Percentiles rank a stretch among this genome's conserved stretches.
Evolutionary conservation across 2,888 invertebrate genomes (phyloP).

Genomic region (Macroteleia sp.): DNA sequence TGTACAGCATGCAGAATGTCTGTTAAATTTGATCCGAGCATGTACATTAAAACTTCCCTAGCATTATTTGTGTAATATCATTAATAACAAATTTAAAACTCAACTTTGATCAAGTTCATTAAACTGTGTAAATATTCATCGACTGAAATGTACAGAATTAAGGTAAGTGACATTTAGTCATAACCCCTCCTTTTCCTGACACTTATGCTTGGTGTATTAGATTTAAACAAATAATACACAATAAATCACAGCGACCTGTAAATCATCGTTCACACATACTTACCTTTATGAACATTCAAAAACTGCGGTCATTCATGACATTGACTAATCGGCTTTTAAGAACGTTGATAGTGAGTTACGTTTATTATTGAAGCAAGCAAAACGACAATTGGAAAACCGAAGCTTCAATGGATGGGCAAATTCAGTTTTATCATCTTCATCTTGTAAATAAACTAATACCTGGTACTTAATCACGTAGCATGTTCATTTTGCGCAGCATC

Average conservation of each 20-base stretch:
- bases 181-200: background rate
- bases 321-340: conserved; percentile 80
- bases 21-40: conserved; percentile 41
- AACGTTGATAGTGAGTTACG: conserved; percentile 67
- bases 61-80: conserved; percentile 16
- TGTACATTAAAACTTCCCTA: conserved; percentile 36
- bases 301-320: conserved; percentile 65
- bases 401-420: conserved; percentile 19
- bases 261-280: conserved; percentile 68
- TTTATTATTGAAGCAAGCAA: conserved; percentile 14
- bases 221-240: background rate
- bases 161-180: conserved; percentile 38
- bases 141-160: background rate
- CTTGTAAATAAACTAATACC: conserved; percentile 50
- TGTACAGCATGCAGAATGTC: conserved; percentile 40
- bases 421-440: conserved; percentile 46
- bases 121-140: conserved; percentile 17
- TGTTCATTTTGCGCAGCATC: conserved; percentile 38
- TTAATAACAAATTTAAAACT: conserved; percentile 21
- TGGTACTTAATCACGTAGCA: conserved; percentile 44
- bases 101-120: conserved; percentile 27
- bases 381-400: conserved; percentile 28
- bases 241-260: conserved; percentile 58
- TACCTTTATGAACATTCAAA: too few relatives aligned
- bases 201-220: background rate